Evolutionary conservation across 2,113 vertebrate genomes (phyloP), one percentile per base, ranked within the genome.

Genomic region (Nicator chloris): DNA sequence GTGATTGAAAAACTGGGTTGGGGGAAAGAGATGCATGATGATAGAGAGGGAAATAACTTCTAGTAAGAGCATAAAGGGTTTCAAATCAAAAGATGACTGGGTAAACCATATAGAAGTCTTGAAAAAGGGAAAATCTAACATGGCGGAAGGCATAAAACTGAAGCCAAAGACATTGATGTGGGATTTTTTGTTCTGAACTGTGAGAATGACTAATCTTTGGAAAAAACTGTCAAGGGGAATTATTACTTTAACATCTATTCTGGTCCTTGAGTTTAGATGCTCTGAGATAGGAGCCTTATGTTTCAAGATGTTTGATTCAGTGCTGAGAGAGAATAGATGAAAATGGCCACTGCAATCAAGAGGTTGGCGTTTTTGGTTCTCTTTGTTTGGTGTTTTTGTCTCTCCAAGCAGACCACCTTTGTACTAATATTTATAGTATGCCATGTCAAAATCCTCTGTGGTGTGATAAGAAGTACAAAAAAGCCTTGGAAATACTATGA

Each of bases 261-360:
- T 65, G 12, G 35, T 61, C 1, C 0, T 89, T 45, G 23, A 15
- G 27, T 54, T 39, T 47, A 42, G 33, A 37, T 30, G 33, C 27
- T 92, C 9, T 71, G 11, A 39, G 27, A 11, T 8, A 53, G 39
- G 16, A 40, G 20, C 7, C 28, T 84, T 78, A 7, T 40, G 6
- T 81, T 88, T 78, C 5, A 59, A 51, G 33, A 13, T 0, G 0
- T 78, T 66, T 1, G 1, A 21, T 61, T 83, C 18, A 18, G 10
- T 69, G 31, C 22, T 86, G 54, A 72, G 19, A 56, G 40, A 6
- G 7, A 4, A 3, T 13, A 45, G 54, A 51, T 72, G 35, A n/a
- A 64, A 92, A 61, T 17, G 15, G 33, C 60, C 11, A 6, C 42
- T 75, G 11, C 6, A 24, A 16, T 7, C 19, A 37, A 45, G 51